Evolutionary conservation across 2,888 invertebrate species (phyloP), one percentile per base, ranked within the genome.

Genomic region (Pasiphila rectangulata): DNA sequence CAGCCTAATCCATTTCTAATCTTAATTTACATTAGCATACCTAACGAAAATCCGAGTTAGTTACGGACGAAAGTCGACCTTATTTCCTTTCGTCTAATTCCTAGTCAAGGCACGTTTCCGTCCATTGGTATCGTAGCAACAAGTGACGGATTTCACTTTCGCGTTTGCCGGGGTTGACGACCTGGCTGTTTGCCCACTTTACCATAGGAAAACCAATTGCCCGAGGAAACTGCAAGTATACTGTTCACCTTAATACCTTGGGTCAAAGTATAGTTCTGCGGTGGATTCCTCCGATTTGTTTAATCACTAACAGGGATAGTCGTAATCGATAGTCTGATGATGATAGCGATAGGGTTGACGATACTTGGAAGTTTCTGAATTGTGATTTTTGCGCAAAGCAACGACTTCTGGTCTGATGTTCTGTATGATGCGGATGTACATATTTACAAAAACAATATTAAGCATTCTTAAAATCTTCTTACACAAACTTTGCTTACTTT

Each of bases 131-230:
- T 67, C 69, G 63, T 69, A 70, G 74, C 78, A 79, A 79, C 77
- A 79, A 80, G 79, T 80, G 79, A 80, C 67, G 69, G 75, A 76
- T 79, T 79, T 78, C 79, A 79, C 81, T 82, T 81, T 81, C 79
- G 69, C 71, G 63, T 71, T 64, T 64, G 51, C 62, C 51, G 64
- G 66, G 76, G 67, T 69, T 69, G 62, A 56, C 69, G 70, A 68
- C 75, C 78, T 61, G 55, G 59, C 52, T 61, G 67, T 67, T 70
- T 67, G 69, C 65, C 67, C 49, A 49, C 44, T 45, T 30, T 36
- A 40, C 45, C 50, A 67, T 71, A 61, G 55, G 59, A 54, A 65
- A 64, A 63, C 58, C 63, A 61, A 67, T 61, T 62, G 56, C 59
- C 55, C 47, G 57, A 55, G 60, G 59, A 63, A 63, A 58, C 61